Evolutionary conservation across 2,797 vertebrate species (phyloP), one percentile per base, ranked within the genome.

Genomic region (Sebastes itinus): DNA sequence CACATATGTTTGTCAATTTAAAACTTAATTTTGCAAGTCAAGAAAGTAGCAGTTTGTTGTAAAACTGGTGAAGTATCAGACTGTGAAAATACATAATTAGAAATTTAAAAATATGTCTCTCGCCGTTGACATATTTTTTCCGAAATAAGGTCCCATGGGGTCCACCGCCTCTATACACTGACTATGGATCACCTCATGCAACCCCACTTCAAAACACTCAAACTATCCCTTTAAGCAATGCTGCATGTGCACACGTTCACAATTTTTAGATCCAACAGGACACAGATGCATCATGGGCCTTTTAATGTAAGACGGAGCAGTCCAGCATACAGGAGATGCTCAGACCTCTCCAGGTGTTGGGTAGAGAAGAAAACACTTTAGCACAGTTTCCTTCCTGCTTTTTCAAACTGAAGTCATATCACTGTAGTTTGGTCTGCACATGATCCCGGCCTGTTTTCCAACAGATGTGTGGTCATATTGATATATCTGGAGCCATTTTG

Each of bases 401-500:
- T 27, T 55, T 69, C 73, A 42, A 61, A 73, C 78, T 77, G 63
- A 85, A 67, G 52, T 76, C 49, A 42, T 33, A 10, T 68, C 46
- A 42, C 32, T 71, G 65, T 14, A 63, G 63, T 61, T 79, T 69
- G 16, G 66, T 73, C 74, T 60, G 22, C 72, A 35, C 58, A 23
- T 35, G 67, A 70, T 70, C 74, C 78, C 33, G 62, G 64, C 72
- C 11, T 33, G 52, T 64, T 46, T 68, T 75, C 71, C 49, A 61
- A 46, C 65, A 71, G 67, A 81, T 73, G 23, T 60, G 38, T 78
- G 75, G 70, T 68, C n/a, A 60, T 77, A 27, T 78, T 71, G 25
- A 72, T 80, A 16, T 20, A 58, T 54, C 30, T 18, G 58, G 32
- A 82, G 77, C 68, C 69, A 68, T 82, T 86, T 79, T 65, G 38